Base-by-base conservation (phyloP, 92 coral and sea anemone genomes). In the Porites evermanni region DNA sequence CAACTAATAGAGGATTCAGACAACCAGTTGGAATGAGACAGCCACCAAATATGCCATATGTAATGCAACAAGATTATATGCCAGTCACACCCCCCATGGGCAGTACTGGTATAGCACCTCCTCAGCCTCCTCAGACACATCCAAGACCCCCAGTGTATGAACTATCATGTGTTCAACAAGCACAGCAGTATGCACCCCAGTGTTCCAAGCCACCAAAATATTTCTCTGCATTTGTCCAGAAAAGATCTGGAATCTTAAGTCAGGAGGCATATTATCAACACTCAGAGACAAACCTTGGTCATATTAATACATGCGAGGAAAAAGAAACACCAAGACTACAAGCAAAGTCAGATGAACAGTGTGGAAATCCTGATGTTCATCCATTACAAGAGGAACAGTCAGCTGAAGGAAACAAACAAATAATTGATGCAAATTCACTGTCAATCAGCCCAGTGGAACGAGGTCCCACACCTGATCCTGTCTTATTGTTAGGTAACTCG, bases 11-110 rank as follows among this genome's bases (percentile, higher is more conserved):
- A 64, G 86, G 86, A 71, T 81, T 71, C 50, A 70, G 86, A 70
- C 86, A 61, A n/a, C 69, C 58, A 2, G 20, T 83, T 64, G 7
- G 23, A 6, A 74, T 74, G 80, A 71, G 80, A 8, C 87, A 83
- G 69, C 87, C 79, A 83, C 53, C 80, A 64, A 83, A 61, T 61
- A 24, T 74, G 56, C 87, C 87, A 9, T 73, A 74, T 47, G 16
- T 72, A 23, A 83, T 74, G 74, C 73, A 51, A 23, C 87, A 83
- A 21, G 87, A 83, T 14, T 83, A 74, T 64, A 51, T 83, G 59
- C 87, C 80, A 63, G 73, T 83, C 51, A 60, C 87, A 11, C 14
- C 12, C 61, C 12, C 87, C 10, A 12, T 52, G 44, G 79, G 61
- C 16, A 38, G 47, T 38, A 38, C 47, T 38, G 53, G 79, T 17